Evolutionary conservation across 2,113 vertebrate species (phyloP).

Genomic region (Anser cygnoides): DNA sequence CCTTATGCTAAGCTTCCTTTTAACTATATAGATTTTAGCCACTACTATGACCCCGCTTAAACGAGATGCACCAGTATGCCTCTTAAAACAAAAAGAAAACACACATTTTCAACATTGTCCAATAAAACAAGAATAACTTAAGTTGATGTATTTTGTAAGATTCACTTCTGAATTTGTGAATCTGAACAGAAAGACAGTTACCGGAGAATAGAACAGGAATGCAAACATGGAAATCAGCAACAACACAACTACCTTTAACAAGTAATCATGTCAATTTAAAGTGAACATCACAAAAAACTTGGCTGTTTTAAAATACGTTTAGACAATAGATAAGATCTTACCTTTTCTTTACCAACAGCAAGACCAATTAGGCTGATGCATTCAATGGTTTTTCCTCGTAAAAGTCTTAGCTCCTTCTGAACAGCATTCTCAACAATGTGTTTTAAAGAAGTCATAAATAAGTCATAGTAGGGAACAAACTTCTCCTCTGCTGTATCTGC

Average conservation of each 20-base stretch:
- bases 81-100: background rate
- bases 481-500: constrained; percentile 98
- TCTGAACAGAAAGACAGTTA: background rate
- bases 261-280: background rate
- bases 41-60: background rate
- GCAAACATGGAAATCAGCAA: background rate
- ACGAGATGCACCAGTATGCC: background rate
- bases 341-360: constrained; percentile 98
- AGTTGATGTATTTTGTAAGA: background rate
- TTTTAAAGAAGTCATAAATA: constrained; percentile 97
- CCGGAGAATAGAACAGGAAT: background rate
- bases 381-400: constrained; percentile 97
- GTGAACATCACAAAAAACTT: background rate
- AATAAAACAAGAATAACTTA: background rate
- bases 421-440: constrained; percentile 97
- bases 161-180: background rate
- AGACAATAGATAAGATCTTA: constrained; percentile 45
- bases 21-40: background rate
- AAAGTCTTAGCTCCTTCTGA: constrained; percentile 94
- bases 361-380: constrained; percentile 98
- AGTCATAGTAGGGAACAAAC: constrained; percentile 97
- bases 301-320: background rate
- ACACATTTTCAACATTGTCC: background rate
- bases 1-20: background rate
- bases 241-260: background rate